Conservation (phyloP, 1,140 invertebrate genomes). For the Helicorthomorpha holstii region DNA sequence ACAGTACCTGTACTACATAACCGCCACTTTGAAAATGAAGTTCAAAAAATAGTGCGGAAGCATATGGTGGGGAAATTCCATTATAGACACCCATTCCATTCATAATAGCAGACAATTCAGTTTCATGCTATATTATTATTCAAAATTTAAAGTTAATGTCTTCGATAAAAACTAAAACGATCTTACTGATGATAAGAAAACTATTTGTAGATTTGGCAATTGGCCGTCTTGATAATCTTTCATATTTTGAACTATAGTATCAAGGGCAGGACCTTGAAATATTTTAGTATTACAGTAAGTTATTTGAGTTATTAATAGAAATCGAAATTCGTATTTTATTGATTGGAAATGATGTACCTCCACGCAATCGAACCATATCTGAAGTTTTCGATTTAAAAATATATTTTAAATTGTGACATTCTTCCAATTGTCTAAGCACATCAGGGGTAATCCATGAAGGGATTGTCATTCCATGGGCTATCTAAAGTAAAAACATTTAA, state of each 20-base stretch:
- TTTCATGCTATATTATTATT: not conserved
- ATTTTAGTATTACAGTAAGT: no score
- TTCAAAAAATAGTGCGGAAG: not conserved
- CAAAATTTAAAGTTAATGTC: no score
- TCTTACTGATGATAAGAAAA: not conserved
- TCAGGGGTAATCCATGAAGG: not conserved
- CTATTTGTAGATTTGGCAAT: not conserved
- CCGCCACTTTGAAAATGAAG: not conserved
- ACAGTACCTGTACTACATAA: not conserved
- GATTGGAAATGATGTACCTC: not conserved
- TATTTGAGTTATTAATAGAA: no score
- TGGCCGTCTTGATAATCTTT: not conserved
- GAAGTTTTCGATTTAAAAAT: not conserved
- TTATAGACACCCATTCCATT: not conserved
- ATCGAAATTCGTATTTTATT: no score
- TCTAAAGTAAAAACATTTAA: no score
- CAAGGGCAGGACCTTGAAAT: not conserved
- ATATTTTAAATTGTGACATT: not conserved
- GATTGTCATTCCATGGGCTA: not conserved
- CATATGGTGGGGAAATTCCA: not conserved
- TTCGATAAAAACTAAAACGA: no score
- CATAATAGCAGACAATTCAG: not conserved
- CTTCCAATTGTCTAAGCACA: not conserved
- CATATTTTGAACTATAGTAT: not conserved
- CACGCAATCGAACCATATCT: not conserved